These are phyloP conservation scores for Actias luna DNA, from an alignment of 2,888 invertebrate genomes.

Conservation along the genomic window DNA sequence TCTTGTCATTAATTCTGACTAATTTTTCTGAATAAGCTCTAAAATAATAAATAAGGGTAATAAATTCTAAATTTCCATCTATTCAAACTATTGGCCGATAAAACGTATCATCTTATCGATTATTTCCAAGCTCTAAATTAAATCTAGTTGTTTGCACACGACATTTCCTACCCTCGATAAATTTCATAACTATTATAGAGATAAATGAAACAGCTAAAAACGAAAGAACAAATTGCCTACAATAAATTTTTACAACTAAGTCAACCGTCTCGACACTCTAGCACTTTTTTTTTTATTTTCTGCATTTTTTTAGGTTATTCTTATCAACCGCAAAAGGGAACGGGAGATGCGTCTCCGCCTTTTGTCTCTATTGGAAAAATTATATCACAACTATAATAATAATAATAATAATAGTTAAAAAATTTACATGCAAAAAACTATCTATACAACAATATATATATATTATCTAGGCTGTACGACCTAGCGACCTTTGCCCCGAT, in stretches of 20 bases:
- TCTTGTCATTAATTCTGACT: no score
- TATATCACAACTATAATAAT: conserved; percentile 8
- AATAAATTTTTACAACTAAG: neutral
- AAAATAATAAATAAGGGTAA: no score
- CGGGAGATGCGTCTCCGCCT: neutral
- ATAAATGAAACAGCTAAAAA: no score
- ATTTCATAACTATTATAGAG: no score
- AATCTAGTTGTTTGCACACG: no score
- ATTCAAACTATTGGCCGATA: neutral
- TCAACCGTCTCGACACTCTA: neutral
- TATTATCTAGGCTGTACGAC: neutral
- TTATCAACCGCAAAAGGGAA: neutral
- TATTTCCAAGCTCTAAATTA: neutral
- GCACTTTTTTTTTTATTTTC: neutral
- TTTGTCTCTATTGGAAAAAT: neutral
- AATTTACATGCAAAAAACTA: conserved; percentile 24
- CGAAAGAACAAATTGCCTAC: no score
- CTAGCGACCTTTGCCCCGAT: neutral
- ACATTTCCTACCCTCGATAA: no score
- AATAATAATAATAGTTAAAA: neutral
- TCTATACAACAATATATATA: neutral
- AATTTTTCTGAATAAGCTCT: no score
- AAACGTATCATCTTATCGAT: neutral
- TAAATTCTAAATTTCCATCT: neutral
- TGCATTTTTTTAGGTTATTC: conserved; percentile 8